Percentiles rank a stretch among this genome's conserved stretches.
Evolutionary conservation across 2,888 invertebrate genomes (phyloP).

Genomic region (Suillia variegata): DNA sequence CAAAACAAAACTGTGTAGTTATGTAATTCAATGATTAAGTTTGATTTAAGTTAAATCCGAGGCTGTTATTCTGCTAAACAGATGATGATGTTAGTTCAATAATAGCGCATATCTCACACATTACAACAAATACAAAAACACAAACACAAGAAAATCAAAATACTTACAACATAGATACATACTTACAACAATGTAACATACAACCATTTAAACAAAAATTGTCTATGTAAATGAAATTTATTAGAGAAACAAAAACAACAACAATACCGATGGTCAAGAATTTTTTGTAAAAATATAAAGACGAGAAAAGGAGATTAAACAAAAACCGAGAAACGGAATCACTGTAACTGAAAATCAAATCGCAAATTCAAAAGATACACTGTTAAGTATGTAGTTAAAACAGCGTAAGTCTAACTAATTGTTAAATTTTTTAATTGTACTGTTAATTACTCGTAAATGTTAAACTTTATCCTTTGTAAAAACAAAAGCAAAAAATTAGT

Average conservation of each 20-base stretch:
- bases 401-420: neutral
- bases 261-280: too few species aligned
- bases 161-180: too few species aligned
- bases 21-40: neutral
- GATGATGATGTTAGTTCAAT: neutral
- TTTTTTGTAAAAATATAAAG: too few species aligned
- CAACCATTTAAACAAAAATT: too few species aligned
- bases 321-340: conserved; percentile 26
- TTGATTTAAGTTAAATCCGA: neutral
- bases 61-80: neutral
- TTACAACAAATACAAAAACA: neutral
- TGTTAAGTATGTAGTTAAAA: neutral
- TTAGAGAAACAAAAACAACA: too few species aligned
- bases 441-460: too few species aligned
- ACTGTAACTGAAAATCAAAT: conserved; percentile 30
- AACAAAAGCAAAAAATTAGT: too few species aligned
- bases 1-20: too few species aligned
- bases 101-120: neutral
- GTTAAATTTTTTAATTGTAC: neutral
- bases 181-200: too few species aligned
- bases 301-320: too few species aligned
- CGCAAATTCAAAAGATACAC: conserved; percentile 1
- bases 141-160: neutral
- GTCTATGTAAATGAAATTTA: too few species aligned
- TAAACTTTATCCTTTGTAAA: too few species aligned